Evolutionary conservation across 2,113 vertebrate species (phyloP).

Genomic region (Condylura cristata): DNA sequence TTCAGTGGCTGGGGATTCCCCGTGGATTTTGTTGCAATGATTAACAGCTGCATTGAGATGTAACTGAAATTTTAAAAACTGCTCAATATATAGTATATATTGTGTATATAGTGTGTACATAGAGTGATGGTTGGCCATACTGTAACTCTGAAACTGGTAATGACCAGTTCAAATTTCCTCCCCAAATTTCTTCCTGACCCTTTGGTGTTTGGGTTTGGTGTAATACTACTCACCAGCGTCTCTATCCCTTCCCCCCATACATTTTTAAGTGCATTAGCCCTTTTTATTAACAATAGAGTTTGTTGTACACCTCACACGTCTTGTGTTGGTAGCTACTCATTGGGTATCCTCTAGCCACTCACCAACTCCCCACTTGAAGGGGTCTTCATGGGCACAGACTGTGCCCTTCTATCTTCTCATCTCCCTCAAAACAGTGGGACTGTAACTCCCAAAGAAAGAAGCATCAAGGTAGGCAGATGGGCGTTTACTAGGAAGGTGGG

Average conservation of each 20-base stretch:
- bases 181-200: neutral
- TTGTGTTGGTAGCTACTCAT: too few species aligned
- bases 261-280: neutral
- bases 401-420: neutral
- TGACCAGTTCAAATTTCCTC: neutral
- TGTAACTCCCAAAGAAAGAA: neutral
- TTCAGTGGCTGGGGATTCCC: neutral
- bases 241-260: neutral
- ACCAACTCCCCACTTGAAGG: neutral
- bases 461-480: too few species aligned
- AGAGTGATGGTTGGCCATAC: neutral
- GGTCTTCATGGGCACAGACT: neutral
- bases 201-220: neutral
- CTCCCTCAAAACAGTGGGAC: neutral
- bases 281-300: neutral
- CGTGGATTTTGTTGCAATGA: neutral
- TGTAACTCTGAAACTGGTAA: neutral
- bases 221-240: neutral
- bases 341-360: neutral
- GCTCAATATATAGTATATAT: neutral
- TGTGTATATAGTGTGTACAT: too few species aligned
- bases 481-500: neutral
- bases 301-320: neutral
- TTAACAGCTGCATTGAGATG: neutral
- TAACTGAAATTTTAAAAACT: too few species aligned